Conservation (phyloP, 2,888 invertebrate genomes). For the Apocheima hispidaria region DNA sequence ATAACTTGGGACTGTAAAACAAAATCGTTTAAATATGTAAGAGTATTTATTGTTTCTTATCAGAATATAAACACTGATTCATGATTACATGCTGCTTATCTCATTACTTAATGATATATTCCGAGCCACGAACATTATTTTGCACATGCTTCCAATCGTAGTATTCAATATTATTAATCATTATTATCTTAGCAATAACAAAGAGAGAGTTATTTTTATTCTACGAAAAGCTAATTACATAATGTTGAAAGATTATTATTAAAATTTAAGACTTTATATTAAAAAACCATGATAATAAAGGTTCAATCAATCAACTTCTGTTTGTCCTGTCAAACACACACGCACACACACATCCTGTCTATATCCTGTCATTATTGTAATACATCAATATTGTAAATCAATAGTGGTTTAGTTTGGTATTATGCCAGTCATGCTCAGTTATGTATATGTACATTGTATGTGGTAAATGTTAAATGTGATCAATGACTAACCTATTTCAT, state of each 20-base stretch:
- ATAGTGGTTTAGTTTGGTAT: background rate
- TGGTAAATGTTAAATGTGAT: too few species aligned
- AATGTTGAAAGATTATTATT: too few species aligned
- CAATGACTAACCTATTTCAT: too few species aligned
- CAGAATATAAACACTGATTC: constrained; percentile 2
- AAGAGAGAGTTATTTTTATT: too few species aligned
- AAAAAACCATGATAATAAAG: too few species aligned
- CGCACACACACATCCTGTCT: too few species aligned
- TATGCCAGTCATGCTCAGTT: background rate
- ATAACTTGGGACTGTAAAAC: background rate
- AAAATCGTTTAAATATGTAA: background rate
- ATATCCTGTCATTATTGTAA: too few species aligned
- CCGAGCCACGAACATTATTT: background rate
- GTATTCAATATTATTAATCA: background rate
- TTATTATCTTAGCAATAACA: background rate
- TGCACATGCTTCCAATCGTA: background rate
- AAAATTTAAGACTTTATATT: too few species aligned
- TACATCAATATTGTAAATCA: background rate
- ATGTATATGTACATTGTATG: background rate
- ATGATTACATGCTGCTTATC: background rate
- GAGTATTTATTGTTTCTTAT: background rate
- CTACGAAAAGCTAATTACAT: too few species aligned
- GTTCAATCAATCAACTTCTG: too few species aligned
- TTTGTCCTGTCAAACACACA: too few species aligned
- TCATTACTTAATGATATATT: background rate